These are phyloP conservation scores for Myioborus melanocephalus DNA, from an alignment of 2,797 vertebrate species.

Conservation along the genomic window DNA sequence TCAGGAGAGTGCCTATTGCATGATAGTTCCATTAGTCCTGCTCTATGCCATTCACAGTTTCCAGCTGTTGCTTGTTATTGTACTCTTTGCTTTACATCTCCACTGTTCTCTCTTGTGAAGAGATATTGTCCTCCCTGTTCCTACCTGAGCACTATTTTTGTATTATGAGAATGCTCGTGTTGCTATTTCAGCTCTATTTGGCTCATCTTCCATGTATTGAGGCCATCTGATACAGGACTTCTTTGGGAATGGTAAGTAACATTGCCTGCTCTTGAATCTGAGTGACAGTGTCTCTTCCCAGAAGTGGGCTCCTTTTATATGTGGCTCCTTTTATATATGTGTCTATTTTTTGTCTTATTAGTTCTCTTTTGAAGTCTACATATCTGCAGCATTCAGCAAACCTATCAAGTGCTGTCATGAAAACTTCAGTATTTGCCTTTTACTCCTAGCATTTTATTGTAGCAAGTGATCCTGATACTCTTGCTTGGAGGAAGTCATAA, in stretches of 20 bases:
- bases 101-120: neutral
- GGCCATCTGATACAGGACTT: constrained; percentile 2
- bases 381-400: neutral
- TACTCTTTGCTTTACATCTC: neutral
- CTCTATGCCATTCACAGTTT: neutral
- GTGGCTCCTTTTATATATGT: neutral
- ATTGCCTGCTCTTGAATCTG: neutral
- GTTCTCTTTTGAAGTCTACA: neutral
- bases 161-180: neutral
- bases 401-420: neutral
- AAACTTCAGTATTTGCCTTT: constrained; percentile 4
- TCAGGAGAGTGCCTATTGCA: neutral
- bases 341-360: neutral
- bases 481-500: neutral
- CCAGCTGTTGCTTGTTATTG: neutral
- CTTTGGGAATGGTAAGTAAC: neutral
- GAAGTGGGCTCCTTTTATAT: neutral
- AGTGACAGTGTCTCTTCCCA: neutral
- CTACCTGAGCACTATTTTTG: neutral
- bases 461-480: neutral
- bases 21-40: neutral
- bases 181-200: constrained; percentile 34
- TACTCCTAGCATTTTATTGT: neutral
- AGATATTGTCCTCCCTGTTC: neutral
- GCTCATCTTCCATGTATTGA: neutral